A percentile compares a stretch with the other conserved stretches of the same genome.
These are phyloP conservation scores for Oryctes rhinoceros DNA, from an alignment of 1,140 invertebrate species.

Conservation along the genomic window DNA sequence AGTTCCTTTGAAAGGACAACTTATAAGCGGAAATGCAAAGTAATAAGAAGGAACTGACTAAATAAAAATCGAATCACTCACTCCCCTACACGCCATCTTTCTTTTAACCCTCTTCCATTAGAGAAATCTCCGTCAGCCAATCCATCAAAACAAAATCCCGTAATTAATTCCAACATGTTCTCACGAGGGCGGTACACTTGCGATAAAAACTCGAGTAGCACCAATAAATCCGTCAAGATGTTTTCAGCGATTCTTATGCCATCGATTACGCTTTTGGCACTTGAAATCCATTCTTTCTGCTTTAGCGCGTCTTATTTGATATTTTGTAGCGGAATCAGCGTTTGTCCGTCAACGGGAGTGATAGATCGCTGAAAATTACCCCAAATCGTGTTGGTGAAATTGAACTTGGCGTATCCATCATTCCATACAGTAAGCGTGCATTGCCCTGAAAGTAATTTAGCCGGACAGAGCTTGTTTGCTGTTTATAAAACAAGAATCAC, in stretches of 20 bases:
- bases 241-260: slow-evolving; percentile 16
- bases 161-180: slow-evolving; percentile 21
- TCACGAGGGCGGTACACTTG: neutral
- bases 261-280: slow-evolving; percentile 13
- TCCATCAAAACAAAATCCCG: slow-evolving; percentile 30
- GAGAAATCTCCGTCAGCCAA: slow-evolving; percentile 17
- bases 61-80: slow-evolving; percentile 17
- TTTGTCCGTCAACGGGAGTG: slow-evolving; percentile 1
- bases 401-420: neutral
- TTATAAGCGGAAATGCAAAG: neutral
- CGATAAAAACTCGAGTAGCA: slow-evolving; percentile 8
- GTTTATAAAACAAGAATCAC: too few relatives aligned
- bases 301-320: slow-evolving; percentile 6
- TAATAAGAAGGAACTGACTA: neutral
- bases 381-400: neutral
- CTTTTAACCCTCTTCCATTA: neutral
- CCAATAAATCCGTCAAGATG: slow-evolving; percentile 35
- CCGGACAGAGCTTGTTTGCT: neutral
- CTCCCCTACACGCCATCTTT: neutral
- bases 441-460: neutral
- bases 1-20: too few relatives aligned
- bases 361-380: slow-evolving; percentile 12
- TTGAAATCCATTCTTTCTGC: slow-evolving; percentile 9
- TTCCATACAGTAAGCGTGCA: neutral
- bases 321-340: slow-evolving; percentile 12